These are phyloP conservation scores for Drosophila barbarae DNA, from an alignment of 2,888 invertebrate genomes.

Conservation along the genomic window DNA sequence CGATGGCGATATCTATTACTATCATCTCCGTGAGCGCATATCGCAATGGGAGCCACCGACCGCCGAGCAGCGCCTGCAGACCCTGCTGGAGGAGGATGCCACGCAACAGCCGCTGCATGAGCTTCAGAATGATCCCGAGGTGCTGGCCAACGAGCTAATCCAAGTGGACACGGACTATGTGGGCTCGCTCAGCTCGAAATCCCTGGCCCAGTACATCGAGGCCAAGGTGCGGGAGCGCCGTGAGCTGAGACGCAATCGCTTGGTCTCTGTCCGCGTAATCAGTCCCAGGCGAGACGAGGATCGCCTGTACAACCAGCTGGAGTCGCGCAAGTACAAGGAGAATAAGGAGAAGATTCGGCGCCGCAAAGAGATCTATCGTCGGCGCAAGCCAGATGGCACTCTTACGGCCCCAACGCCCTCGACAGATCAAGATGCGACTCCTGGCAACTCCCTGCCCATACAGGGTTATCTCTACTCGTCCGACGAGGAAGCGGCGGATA, in stretches of 20 bases:
- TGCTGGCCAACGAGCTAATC: conserved; percentile 22
- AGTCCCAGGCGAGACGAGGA: conserved; percentile 91
- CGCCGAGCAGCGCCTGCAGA: conserved; percentile 76
- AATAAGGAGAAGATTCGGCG: conserved; percentile 89
- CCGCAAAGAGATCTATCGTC: conserved; percentile 75
- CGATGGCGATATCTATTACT: conserved; percentile 94
- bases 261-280: conserved; percentile 84
- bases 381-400: conserved; percentile 41
- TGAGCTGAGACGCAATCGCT: conserved; percentile 80
- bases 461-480: conserved; percentile 67
- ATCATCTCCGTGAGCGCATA: conserved; percentile 88
- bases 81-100: conserved; percentile 46
- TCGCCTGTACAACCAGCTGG: conserved; percentile 84
- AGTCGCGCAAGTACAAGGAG: conserved; percentile 87
- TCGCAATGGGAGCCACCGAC: conserved; percentile 89
- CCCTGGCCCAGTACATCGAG: conserved; percentile 71
- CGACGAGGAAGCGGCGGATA: conserved; percentile 62
- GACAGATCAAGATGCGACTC: background rate
- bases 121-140: conserved; percentile 31
- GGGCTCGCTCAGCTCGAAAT: conserved; percentile 61
- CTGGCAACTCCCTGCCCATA: conserved; percentile 46
- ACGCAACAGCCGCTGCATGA: conserved; percentile 34
- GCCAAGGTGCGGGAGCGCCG: conserved; percentile 81
- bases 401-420: background rate
- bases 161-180: conserved; percentile 48